phyloP scores from a whole-genome alignment of 2,113 vertebrate genomes.

The Pygoscelis adeliae region DNA sequence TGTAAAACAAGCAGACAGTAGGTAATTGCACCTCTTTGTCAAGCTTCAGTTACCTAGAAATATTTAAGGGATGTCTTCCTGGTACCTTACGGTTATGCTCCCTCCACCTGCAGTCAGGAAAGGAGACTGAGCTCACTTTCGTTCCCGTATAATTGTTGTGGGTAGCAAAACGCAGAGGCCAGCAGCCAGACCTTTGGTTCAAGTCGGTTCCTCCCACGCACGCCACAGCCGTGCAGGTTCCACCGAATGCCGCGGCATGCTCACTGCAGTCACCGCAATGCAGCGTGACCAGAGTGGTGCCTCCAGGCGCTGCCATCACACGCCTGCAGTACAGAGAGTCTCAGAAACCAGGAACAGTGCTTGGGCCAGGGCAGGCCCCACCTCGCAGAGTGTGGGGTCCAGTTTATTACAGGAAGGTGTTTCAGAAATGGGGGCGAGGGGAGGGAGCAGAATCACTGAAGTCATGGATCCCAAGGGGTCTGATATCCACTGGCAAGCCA shows the following conservation, averaged over 20 bases:
- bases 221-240: too few species aligned
- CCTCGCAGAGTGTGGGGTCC: neutral
- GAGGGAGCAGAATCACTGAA: neutral
- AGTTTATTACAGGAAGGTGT: accelerated
- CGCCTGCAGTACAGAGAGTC: neutral
- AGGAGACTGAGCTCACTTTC: neutral
- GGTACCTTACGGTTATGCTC: accelerated
- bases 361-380: neutral
- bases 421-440: neutral
- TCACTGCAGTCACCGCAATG: neutral
- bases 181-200: neutral
- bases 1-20: neutral
- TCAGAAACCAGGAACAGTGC: neutral
- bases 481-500: neutral
- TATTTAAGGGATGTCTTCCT: neutral
- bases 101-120: neutral
- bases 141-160: accelerated
- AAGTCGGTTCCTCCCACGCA: neutral
- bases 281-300: neutral
- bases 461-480: too few species aligned
- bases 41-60: neutral
- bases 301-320: neutral
- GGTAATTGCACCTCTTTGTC: neutral
- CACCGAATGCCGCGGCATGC: neutral
- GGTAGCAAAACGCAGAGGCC: neutral